Evolutionary conservation across 2,113 vertebrate species (phyloP).

Genomic region (Syngnathoides biaculeatus): DNA sequence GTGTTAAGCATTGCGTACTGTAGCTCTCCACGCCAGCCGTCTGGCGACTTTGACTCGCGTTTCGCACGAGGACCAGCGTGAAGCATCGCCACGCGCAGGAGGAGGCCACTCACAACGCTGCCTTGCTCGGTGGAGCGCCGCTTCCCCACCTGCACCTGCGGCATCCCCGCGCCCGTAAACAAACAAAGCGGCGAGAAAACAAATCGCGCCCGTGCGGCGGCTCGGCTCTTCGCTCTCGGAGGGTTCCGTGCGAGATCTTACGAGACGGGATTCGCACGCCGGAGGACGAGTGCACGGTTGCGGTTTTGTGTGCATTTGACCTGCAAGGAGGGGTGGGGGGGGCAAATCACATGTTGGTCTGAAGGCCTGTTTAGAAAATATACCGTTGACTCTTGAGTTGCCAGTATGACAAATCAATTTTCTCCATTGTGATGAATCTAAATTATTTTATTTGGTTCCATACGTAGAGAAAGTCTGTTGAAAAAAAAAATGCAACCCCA

Average conservation of each 20-base stretch:
- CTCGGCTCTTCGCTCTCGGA: conserved; percentile 35
- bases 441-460: background rate
- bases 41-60: conserved; percentile 20
- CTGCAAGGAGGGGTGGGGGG: background rate
- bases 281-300: background rate
- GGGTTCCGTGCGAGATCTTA: background rate
- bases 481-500: too few relatives aligned
- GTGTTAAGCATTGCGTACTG: background rate
- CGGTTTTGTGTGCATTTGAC: background rate
- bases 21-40: conserved; percentile 7
- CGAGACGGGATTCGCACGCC: background rate
- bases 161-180: conserved; percentile 56
- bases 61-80: conserved; percentile 29
- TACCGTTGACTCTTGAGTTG: background rate
- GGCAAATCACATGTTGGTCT: background rate
- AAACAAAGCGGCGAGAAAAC: conserved; percentile 59
- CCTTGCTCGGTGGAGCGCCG: conserved; percentile 54
- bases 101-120: conserved; percentile 38
- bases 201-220: conserved; percentile 57
- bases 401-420: background rate
- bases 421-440: background rate
- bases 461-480: too few relatives aligned
- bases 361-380: background rate
- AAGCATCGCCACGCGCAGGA: conserved; percentile 52
- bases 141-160: conserved; percentile 35